phyloP scores from a whole-genome alignment of 2,888 invertebrate species.

The Metacarcinus magister region DNA sequence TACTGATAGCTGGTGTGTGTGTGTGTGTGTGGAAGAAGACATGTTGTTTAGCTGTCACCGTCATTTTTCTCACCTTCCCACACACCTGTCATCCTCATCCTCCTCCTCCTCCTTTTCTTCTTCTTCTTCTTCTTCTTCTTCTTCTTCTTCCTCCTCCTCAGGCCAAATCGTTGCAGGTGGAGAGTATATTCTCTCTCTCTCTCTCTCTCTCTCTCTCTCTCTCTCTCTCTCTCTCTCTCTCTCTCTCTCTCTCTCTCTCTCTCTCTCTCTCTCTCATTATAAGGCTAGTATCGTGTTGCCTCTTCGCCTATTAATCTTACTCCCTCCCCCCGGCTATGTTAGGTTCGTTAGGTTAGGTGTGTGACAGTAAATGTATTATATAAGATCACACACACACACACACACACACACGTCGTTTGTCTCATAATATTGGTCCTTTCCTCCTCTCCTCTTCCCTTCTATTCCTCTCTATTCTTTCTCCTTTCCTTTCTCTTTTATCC shows the following conservation, averaged over 20 bases:
- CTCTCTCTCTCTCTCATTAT: background rate
- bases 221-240: slow-evolving; percentile 22
- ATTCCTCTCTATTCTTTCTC: background rate
- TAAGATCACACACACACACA: background rate
- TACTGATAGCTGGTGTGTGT: background rate
- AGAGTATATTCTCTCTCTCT: background rate
- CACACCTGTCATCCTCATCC: background rate
- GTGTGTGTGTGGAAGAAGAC: background rate
- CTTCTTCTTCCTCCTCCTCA: background rate
- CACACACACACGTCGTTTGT: background rate
- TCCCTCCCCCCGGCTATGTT: background rate
- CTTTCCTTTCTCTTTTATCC: background rate
- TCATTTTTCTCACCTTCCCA: background rate
- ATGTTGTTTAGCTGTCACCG: background rate
- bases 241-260: slow-evolving; percentile 39
- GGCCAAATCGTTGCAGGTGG: background rate
- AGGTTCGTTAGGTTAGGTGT: background rate
- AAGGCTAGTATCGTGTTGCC: background rate
- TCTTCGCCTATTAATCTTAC: background rate
- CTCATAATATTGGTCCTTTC: background rate
- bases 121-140: background rate
- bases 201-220: background rate
- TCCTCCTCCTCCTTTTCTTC: background rate
- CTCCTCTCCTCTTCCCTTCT: background rate
- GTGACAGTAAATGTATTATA: background rate